phyloP scores from a whole-genome alignment of 2,797 vertebrate genomes.

The Pelochelys cantorii region DNA sequence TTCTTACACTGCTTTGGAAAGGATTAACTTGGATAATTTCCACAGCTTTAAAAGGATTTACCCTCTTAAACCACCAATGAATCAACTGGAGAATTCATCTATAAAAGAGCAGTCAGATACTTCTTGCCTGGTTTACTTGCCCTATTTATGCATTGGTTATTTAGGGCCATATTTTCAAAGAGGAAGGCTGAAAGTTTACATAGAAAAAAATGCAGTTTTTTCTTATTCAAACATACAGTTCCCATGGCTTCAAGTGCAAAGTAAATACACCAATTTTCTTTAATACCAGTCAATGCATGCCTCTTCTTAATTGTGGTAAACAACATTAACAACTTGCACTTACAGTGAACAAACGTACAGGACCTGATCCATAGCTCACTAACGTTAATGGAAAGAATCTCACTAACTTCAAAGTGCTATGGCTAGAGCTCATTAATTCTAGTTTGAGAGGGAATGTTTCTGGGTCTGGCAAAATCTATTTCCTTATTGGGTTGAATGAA shows the following conservation, averaged over 20 bases:
- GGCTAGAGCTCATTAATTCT: not conserved
- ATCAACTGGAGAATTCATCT: not conserved
- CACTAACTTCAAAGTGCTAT: not conserved
- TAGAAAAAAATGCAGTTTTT: not conserved
- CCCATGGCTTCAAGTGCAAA: not conserved
- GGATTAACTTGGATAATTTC: not conserved
- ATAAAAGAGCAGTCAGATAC: not conserved
- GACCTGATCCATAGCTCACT: not conserved
- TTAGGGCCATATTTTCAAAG: slow-evolving; percentile 27
- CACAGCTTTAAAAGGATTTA: slow-evolving; percentile 1
- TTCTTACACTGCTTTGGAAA: not conserved
- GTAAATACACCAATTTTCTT: slow-evolving; percentile 35
- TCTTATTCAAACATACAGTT: slow-evolving; percentile 4
- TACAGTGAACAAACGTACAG: not conserved
- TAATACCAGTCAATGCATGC: not conserved
- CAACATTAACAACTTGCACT: not conserved
- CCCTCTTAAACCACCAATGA: not conserved
- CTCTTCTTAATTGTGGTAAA: not conserved
- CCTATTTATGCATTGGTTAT: not conserved
- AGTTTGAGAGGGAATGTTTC: not conserved
- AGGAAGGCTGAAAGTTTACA: not conserved
- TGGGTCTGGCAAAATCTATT: not conserved
- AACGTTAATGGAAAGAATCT: not conserved
- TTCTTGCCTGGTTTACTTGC: not conserved
- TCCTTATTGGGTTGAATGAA: not conserved